Conservation (phyloP, 2,888 invertebrate species). For the Pterostichus niger region DNA sequence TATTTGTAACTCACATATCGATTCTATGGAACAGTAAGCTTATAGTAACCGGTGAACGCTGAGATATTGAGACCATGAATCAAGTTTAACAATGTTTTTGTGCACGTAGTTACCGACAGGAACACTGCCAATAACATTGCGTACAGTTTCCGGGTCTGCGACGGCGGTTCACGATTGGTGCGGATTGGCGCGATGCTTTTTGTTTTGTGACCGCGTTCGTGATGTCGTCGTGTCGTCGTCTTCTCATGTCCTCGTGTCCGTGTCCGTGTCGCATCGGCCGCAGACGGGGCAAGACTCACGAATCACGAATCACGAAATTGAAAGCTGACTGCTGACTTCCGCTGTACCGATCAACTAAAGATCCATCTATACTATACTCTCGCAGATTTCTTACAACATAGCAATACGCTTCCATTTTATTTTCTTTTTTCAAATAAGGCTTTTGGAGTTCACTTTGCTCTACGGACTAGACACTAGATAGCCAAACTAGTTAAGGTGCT, state of each 20-base stretch:
- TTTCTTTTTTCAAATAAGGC: not conserved
- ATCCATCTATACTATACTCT: not conserved
- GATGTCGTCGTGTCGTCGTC: conserved; percentile 1
- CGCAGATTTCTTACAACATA: not conserved
- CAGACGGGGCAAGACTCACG: not conserved
- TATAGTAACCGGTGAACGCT: conserved; percentile 64
- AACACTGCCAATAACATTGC: conserved; percentile 64
- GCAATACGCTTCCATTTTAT: too few relatives aligned
- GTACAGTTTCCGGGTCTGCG: conserved; percentile 38
- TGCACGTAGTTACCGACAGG: conserved; percentile 65
- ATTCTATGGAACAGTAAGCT: conserved; percentile 62
- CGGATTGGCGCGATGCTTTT: conserved; percentile 39
- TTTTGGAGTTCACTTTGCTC: not conserved
- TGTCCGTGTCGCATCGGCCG: too few relatives aligned
- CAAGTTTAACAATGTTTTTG: conserved; percentile 67
- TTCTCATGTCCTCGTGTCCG: too few relatives aligned
- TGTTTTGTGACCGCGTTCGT: conserved; percentile 39
- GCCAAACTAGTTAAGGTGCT: too few relatives aligned
- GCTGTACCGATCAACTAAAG: conserved; percentile 1
- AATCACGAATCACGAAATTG: not conserved
- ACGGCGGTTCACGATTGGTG: not conserved
- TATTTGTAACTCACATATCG: conserved; percentile 66
- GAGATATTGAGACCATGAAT: conserved; percentile 66
- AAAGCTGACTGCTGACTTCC: conserved; percentile 12
- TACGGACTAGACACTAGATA: too few relatives aligned